Conservation (phyloP, 35 echinoderm and acorn worm species). For the Lytechinus pictus region DNA sequence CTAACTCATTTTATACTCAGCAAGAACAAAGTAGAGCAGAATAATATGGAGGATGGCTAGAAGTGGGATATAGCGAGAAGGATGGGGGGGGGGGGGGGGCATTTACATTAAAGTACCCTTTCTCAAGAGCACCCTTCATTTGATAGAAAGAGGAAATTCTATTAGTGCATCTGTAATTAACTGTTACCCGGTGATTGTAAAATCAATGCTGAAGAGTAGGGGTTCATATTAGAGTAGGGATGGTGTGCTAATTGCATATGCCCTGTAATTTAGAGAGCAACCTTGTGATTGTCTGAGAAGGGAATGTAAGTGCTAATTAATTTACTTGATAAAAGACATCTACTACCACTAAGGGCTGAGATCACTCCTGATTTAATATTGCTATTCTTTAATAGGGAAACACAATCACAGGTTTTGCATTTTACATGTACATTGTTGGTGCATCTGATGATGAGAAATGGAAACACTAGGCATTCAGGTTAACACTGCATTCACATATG, state of each 20-base stretch:
- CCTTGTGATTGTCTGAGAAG: slow-evolving; percentile 44
- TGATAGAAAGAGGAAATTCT: slow-evolving; percentile 47
- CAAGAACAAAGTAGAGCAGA: neutral
- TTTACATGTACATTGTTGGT: neutral
- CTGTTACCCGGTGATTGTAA: slow-evolving; percentile 46
- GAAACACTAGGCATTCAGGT: neutral
- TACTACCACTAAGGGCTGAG: slow-evolving; percentile 7
- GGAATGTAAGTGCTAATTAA: slow-evolving; percentile 43
- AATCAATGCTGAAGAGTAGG: slow-evolving; percentile 35
- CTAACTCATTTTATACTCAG: neutral
- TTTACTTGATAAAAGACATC: slow-evolving; percentile 12
- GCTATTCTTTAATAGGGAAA: neutral
- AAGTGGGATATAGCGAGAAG: neutral
- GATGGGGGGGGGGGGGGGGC: neutral
- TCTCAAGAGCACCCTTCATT: slow-evolving; percentile 41
- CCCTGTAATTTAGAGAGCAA: neutral
- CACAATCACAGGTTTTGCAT: neutral
- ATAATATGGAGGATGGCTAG: neutral
- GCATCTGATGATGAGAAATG: neutral
- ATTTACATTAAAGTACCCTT: neutral
- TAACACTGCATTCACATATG: no score
- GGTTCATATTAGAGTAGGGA: slow-evolving; percentile 19
- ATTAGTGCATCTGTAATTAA: slow-evolving; percentile 50
- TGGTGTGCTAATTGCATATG: slow-evolving; percentile 33
- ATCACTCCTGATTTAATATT: neutral